Evolutionary conservation across 2,888 invertebrate species (phyloP).

Genomic region (Synergus umbraculus): DNA sequence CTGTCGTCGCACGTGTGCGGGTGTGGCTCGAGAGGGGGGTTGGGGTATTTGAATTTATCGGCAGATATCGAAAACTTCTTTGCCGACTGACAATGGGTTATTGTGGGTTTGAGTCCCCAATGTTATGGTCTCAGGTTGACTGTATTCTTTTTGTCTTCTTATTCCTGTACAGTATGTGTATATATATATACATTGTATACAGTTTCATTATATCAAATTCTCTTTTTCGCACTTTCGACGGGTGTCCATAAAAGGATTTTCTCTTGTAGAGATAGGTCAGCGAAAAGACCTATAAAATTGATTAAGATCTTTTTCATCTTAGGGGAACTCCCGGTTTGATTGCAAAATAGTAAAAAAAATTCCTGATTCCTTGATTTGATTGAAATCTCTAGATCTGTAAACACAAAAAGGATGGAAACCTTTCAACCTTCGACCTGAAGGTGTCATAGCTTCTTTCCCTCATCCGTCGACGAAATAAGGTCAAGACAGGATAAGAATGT

Average conservation of each 20-base stretch:
- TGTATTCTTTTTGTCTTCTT: too few relatives aligned
- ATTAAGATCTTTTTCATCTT: too few relatives aligned
- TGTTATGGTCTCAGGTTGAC: too few relatives aligned
- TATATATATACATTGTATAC: too few relatives aligned
- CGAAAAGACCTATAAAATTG: too few relatives aligned
- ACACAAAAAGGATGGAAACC: background rate
- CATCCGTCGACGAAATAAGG: background rate
- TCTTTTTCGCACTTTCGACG: too few relatives aligned
- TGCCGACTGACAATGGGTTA: conserved; percentile 64
- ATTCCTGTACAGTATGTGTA: too few relatives aligned
- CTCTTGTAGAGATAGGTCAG: too few relatives aligned
- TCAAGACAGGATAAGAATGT: background rate
- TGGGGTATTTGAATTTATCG: conserved; percentile 69
- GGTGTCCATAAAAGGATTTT: too few relatives aligned
- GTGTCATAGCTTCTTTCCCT: background rate
- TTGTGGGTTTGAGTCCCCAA: conserved; percentile 48
- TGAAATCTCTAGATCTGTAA: background rate
- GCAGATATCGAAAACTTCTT: conserved; percentile 68
- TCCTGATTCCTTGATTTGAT: background rate
- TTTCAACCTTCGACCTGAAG: background rate
- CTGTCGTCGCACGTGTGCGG: conserved; percentile 64
- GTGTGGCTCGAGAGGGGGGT: conserved; percentile 56
- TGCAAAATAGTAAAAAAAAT: too few relatives aligned
- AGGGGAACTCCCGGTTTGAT: too few relatives aligned
- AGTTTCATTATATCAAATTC: too few relatives aligned